These are phyloP conservation scores for Hylyphantes graminicola DNA, from an alignment of 1,140 invertebrate species.

Conservation along the genomic window DNA sequence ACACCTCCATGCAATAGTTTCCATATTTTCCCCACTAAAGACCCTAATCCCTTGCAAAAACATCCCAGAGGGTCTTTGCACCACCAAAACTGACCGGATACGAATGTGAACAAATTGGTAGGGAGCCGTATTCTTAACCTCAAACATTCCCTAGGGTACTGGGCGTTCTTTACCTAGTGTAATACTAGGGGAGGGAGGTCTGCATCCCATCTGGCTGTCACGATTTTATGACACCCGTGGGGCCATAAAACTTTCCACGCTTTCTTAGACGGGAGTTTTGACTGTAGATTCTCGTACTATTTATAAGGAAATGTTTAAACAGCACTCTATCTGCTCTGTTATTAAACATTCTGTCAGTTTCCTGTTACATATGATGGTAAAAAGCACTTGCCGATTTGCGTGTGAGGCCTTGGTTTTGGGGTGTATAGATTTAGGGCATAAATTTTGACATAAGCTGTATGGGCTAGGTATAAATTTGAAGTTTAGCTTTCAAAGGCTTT, in stretches of 20 bases:
- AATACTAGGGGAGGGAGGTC: not conserved
- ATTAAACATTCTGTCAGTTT: slow-evolving; percentile 49
- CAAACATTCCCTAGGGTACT: slow-evolving; percentile 17
- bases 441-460: no score
- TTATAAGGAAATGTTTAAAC: slow-evolving; percentile 37
- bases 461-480: no score
- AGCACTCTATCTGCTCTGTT: slow-evolving; percentile 31
- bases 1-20: not conserved
- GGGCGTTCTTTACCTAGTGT: slow-evolving; percentile 37
- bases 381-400: not conserved
- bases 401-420: no score
- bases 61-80: slow-evolving; percentile 5
- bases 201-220: slow-evolving; percentile 53
- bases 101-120: slow-evolving; percentile 52
- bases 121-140: slow-evolving; percentile 6
- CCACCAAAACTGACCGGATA: slow-evolving; percentile 23
- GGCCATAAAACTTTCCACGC: slow-evolving; percentile 54
- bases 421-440: no score
- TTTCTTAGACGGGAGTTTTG: slow-evolving; percentile 43
- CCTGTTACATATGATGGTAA: slow-evolving; percentile 3
- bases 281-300: slow-evolving; percentile 36
- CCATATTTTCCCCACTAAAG: not conserved
- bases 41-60: slow-evolving; percentile 4
- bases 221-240: slow-evolving; percentile 42
- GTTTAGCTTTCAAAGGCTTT: no score